Percentiles rank a stretch among this genome's conserved stretches.
Evolutionary conservation across 2,888 invertebrate species (phyloP).

Genomic region (Spilosoma lubricipeda): DNA sequence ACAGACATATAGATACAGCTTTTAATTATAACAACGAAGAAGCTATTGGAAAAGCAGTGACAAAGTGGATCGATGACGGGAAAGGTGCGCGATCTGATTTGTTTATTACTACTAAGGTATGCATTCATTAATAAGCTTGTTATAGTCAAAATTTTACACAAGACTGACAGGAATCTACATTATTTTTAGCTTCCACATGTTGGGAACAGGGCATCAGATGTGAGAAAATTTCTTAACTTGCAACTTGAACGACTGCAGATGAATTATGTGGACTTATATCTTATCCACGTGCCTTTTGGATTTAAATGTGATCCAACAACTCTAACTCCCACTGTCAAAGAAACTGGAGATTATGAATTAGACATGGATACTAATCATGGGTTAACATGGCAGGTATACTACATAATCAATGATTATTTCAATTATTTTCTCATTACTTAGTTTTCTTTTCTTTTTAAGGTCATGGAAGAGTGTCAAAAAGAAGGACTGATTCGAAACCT

Average conservation of each 20-base stretch:
- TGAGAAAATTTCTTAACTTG: constrained; percentile 87
- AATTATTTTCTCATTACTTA: too few relatives aligned
- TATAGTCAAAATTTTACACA: neutral
- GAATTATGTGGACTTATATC: constrained; percentile 91
- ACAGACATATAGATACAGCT: constrained; percentile 93
- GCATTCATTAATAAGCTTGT: neutral
- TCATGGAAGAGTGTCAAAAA: constrained; percentile 89
- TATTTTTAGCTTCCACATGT: constrained; percentile 88
- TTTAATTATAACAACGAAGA: constrained; percentile 93
- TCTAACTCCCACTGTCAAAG: constrained; percentile 84
- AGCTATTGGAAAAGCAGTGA: constrained; percentile 89
- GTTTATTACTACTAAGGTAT: constrained; percentile 93
- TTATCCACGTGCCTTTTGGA: constrained; percentile 92
- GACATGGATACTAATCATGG: constrained; percentile 88
- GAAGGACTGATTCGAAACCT: constrained; percentile 89
- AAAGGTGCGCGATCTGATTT: constrained; percentile 89
- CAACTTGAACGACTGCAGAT: constrained; percentile 88
- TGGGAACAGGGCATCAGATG: constrained; percentile 89
- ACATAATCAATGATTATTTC: too few relatives aligned
- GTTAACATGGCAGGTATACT: constrained; percentile 90
- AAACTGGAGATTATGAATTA: constrained; percentile 86
- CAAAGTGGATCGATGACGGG: constrained; percentile 88
- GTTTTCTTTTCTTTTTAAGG: too few relatives aligned
- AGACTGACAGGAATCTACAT: neutral
- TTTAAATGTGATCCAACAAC: constrained; percentile 85